These are phyloP conservation scores for Craniophora ligustri DNA, from an alignment of 2,888 invertebrate species.

Conservation along the genomic window DNA sequence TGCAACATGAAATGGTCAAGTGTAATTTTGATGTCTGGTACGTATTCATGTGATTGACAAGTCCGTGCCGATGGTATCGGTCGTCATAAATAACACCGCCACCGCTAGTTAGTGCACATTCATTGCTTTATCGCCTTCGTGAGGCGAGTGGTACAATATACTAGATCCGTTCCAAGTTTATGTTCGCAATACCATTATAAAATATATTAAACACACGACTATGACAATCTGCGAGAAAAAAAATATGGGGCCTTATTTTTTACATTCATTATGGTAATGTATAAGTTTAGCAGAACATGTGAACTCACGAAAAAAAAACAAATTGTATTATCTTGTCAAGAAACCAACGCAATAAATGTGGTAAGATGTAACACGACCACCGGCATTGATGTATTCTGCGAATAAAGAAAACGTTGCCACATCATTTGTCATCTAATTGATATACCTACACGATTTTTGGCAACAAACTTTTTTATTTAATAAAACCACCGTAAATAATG, in stretches of 20 bases:
- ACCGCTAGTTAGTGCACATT: constrained; percentile 86
- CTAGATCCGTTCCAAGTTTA: constrained; percentile 41
- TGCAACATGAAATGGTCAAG: constrained; percentile 54
- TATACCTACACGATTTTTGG: constrained; percentile 46
- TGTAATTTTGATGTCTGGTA: constrained; percentile 69
- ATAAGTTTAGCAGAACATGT: constrained; percentile 40
- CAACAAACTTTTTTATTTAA: constrained; percentile 35
- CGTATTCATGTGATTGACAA: constrained; percentile 82
- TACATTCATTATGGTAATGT: constrained; percentile 39
- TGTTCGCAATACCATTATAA: constrained; percentile 29
- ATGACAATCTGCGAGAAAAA: constrained; percentile 35
- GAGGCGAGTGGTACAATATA: constrained; percentile 49
- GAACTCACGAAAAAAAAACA: constrained; percentile 56
- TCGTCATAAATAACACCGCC: constrained; percentile 85
- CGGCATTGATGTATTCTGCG: constrained; percentile 57
- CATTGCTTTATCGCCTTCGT: constrained; percentile 72
- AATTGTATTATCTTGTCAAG: constrained; percentile 52
- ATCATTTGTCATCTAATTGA: constrained; percentile 55
- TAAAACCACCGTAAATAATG: constrained; percentile 34
- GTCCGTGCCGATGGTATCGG: constrained; percentile 84
- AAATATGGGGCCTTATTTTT: constrained; percentile 40
- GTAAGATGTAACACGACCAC: constrained; percentile 56
- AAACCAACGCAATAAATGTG: constrained; percentile 49
- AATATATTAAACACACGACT: constrained; percentile 36
- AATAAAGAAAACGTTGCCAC: constrained; percentile 54